Percentiles rank a stretch among this genome's conserved stretches.
These are phyloP conservation scores for Todiramphus chloris DNA, from an alignment of 2,113 vertebrate genomes.

Conservation along the genomic window DNA sequence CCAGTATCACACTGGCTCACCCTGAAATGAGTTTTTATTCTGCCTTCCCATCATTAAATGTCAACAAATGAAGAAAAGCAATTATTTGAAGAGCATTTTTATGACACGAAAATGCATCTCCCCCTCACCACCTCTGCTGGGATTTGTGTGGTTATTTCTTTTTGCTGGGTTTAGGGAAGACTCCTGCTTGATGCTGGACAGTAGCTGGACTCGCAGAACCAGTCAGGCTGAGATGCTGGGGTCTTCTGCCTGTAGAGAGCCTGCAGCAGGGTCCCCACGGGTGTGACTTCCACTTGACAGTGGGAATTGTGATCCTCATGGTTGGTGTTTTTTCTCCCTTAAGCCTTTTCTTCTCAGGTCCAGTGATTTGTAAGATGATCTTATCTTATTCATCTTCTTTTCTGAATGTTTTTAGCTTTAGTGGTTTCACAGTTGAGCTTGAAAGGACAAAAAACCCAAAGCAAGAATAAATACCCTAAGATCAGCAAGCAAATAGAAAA, in stretches of 20 bases:
- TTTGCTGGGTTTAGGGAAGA: background rate
- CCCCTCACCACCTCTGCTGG: background rate
- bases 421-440: background rate
- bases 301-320: background rate
- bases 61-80: background rate
- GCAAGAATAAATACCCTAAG: background rate
- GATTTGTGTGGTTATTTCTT: background rate
- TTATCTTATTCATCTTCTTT: background rate
- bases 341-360: background rate
- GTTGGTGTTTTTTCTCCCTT: background rate
- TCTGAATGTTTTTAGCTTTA: background rate
- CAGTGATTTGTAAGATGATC: background rate
- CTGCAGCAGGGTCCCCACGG: accelerated
- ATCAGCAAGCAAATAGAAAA: background rate
- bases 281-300: accelerated
- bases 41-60: background rate
- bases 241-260: background rate
- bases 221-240: background rate
- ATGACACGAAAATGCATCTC: background rate
- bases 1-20: background rate
- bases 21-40: background rate
- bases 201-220: accelerated
- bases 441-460: background rate
- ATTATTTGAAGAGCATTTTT: background rate
- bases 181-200: background rate